Base-by-base conservation (phyloP, 2,113 vertebrate genomes). In the Engraulis encrasicolus region DNA sequence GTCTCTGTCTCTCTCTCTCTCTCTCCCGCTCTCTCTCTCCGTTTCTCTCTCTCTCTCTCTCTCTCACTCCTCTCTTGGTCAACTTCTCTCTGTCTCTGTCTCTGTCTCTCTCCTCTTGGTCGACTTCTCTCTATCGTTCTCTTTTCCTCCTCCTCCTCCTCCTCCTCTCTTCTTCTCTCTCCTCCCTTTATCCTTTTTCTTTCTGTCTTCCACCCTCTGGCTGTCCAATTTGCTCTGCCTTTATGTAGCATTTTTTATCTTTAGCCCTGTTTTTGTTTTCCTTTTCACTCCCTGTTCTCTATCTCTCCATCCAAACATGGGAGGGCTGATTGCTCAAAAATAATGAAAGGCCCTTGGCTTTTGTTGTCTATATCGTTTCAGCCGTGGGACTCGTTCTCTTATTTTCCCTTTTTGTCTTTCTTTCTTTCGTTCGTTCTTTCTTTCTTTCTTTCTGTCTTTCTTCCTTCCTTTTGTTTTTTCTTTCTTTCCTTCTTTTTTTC, bases 31-130 rank as follows among this genome's bases (percentile, higher is more conserved):
- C 18, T 18, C 71, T 61, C 61, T 45, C 79, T 52, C 58, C 18
- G 38, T 80, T 38, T 19, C 85, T 74, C 4, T 54, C 82, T 58
- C 27, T 81, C 40, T 66, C 45, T 78, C 78, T 40, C 7, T 9
- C 50, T 36, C 1, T 50, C 11, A 6, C 14, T 17, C 17, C 0
- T 45, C 31, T 7, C 40, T 52, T 38, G 80, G 18, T 78, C 45
- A 14, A 0, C 27, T 18, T 17, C n/a, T 31, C 34, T 61, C 7
- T 83, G 37, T 31, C 1, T 83, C 48, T 15, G 1, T 78, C 49
- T 78, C 27, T 37, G 36, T 40, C 48, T 19, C 12, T 18, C 6
- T 1, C 37, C 74, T 58, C 37, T 49, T n/a, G n/a, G n/a, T n/a
- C n/a, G n/a, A n/a, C n/a, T n/a, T 45, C 5, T 49, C 17, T 61